A percentile compares a stretch with the other conserved stretches of the same genome.
These are phyloP conservation scores for Emmelina monodactyla DNA, from an alignment of 2,888 invertebrate species.

Conservation along the genomic window DNA sequence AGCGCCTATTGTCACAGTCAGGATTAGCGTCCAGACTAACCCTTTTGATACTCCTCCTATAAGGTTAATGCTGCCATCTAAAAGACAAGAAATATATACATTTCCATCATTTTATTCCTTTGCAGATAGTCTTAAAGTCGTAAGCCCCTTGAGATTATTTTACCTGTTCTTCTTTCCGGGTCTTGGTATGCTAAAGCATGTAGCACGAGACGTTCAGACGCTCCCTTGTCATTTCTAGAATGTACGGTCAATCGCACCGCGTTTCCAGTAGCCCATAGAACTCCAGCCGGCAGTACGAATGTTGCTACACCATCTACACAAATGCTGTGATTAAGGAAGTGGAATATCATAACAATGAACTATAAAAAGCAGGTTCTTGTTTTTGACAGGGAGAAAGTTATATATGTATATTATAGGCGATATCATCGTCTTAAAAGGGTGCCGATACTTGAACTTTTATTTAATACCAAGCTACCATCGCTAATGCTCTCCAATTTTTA, in stretches of 20 bases:
- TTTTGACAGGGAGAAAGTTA: too few relatives aligned
- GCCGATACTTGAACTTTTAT: too few relatives aligned
- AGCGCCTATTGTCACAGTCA: slow-evolving; percentile 34
- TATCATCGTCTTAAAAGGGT: too few relatives aligned
- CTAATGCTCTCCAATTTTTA: too few relatives aligned
- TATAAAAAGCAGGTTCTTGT: too few relatives aligned
- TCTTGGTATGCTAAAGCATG: slow-evolving; percentile 87
- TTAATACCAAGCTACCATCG: too few relatives aligned
- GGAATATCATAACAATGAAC: too few relatives aligned
- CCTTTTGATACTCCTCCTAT: slow-evolving; percentile 48
- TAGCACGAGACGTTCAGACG: slow-evolving; percentile 78
- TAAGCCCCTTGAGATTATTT: too few relatives aligned
- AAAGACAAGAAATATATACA: slow-evolving; percentile 9
- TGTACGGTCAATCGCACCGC: slow-evolving; percentile 44
- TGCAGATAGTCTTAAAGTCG: too few relatives aligned
- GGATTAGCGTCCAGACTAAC: slow-evolving; percentile 45
- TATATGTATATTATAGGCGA: too few relatives aligned
- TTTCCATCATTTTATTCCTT: too few relatives aligned
- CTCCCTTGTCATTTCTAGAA: slow-evolving; percentile 85
- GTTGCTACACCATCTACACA: slow-evolving; percentile 46
- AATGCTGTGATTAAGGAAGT: slow-evolving; percentile 3
- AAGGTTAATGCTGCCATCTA: slow-evolving; percentile 43
- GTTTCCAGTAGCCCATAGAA: slow-evolving; percentile 63
- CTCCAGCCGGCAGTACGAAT: slow-evolving; percentile 64
- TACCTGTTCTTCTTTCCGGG: slow-evolving; percentile 87